These are phyloP conservation scores for Synanceia verrucosa DNA, from an alignment of 2,797 vertebrate genomes.

Conservation along the genomic window DNA sequence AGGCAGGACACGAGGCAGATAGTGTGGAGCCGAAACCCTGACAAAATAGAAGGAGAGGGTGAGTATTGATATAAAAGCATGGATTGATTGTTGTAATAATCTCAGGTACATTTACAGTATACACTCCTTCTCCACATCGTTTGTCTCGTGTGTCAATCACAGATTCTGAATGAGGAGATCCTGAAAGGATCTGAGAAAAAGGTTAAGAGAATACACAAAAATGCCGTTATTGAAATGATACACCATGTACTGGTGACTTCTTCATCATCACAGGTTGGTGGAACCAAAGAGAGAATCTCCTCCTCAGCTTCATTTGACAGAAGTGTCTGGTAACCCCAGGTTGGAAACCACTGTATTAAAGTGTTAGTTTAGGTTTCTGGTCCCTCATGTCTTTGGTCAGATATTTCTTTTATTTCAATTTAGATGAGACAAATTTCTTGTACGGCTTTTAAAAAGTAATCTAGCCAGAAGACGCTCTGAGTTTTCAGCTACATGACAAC, in stretches of 20 bases:
- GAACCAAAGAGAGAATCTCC: neutral
- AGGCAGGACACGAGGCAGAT: constrained; percentile 84
- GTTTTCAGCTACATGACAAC: neutral
- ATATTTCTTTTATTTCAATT: neutral
- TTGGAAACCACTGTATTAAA: neutral
- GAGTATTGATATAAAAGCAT: constrained; percentile 65
- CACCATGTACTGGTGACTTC: neutral
- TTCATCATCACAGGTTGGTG: neutral
- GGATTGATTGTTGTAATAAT: neutral
- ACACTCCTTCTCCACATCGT: neutral
- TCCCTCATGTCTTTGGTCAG: neutral
- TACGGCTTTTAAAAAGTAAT: neutral
- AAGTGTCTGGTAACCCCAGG: neutral
- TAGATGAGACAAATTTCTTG: no score
- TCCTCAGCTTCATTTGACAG: neutral
- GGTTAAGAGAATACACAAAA: no score
- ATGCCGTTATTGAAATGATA: neutral
- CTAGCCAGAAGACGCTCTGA: neutral
- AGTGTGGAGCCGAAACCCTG: constrained; percentile 84
- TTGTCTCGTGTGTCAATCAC: neutral
- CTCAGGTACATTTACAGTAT: neutral
- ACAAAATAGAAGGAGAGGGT: constrained; percentile 88
- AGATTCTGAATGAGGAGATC: constrained; percentile 2
- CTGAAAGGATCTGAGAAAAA: constrained; percentile 12
- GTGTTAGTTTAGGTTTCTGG: no score